Evolutionary conservation across 2,797 vertebrate genomes (phyloP), one percentile per base, ranked within the genome.

Genomic region (Poeciliopsis turneri): DNA sequence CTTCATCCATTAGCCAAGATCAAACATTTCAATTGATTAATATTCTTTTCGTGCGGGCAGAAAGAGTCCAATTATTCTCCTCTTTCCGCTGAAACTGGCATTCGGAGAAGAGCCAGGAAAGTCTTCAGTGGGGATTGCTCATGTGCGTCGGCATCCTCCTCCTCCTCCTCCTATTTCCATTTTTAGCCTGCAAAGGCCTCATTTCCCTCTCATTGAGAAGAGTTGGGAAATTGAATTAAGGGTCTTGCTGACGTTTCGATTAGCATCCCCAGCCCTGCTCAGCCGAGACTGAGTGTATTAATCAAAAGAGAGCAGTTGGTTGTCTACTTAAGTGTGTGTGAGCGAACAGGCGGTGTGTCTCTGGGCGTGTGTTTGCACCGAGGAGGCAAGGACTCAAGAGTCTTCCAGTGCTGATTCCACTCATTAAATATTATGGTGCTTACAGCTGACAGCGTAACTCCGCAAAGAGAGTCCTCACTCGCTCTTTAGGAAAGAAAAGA

Each of bases 161-260:
- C 47, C 55, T 59, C 47, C 16, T 72, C 84, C 77, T 87, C 88
- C 71, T 23, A 79, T 80, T 90, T 94, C 92, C 92, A 93, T 94
- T 92, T 94, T 94, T 94, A 95, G 92, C 90, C 77, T 49, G 79
- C 51, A 53, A 78, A 92, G 88, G 90, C 87, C 88, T 93, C 82
- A 82, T 93, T 94, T 94, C 86, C 84, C 88, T 84, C 88, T 92
- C 91, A 91, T 90, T 91, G 90, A 93, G 90, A 92, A 82, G 90
- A 92, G 86, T 88, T 84, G 74, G 83, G 86, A 94, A 94, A 95
- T 94, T 90, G 87, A 95, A 94, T 95, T 94, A 94, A 91, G 91
- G 88, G 90, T 94, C 91, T 94, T 76, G 84, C 90, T 94, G 91
- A 92, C 86, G 80, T 92, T 95, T 93, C 84, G 86, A 94, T 95